phyloP scores from a whole-genome alignment of 30 jellyfish, hydroid and myxozoan genomes.

The Pseudorhiza aurosa region DNA sequence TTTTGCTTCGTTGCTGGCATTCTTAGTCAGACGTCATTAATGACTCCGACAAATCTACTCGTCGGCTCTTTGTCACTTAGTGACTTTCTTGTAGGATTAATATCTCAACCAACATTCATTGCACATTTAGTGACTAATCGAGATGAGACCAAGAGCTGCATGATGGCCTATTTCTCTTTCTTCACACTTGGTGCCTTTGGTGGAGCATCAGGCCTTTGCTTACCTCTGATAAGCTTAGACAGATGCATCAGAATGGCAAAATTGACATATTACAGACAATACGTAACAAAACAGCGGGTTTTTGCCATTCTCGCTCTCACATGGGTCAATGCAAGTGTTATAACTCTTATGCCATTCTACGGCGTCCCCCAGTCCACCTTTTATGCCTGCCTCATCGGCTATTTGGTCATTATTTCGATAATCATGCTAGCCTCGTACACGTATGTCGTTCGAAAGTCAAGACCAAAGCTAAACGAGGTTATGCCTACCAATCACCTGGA shows the following conservation, averaged over 20 bases:
- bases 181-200: constrained; percentile 10
- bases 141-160: background rate
- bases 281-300: constrained; percentile 26
- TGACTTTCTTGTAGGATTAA: constrained; percentile 13
- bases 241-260: constrained; percentile 26
- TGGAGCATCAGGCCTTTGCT: constrained; percentile 28
- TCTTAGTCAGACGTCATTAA: background rate
- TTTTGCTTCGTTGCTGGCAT: constrained; percentile 21
- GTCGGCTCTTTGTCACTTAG: constrained; percentile 23
- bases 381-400: constrained; percentile 3
- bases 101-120: background rate
- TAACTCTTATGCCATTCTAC: constrained; percentile 23
- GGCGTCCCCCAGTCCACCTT: constrained; percentile 7
- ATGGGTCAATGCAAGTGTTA: constrained; percentile 13
- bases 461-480: background rate
- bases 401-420: background rate
- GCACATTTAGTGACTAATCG: constrained; percentile 17
- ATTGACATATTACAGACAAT: background rate
- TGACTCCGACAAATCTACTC: constrained; percentile 29
- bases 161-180: constrained; percentile 7
- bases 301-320: background rate
- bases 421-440: constrained; percentile 1
- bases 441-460: background rate
- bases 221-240: constrained; percentile 22
- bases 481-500: background rate